These are phyloP conservation scores for Nibea albiflora DNA, from an alignment of 2,113 vertebrate species.

Conservation along the genomic window DNA sequence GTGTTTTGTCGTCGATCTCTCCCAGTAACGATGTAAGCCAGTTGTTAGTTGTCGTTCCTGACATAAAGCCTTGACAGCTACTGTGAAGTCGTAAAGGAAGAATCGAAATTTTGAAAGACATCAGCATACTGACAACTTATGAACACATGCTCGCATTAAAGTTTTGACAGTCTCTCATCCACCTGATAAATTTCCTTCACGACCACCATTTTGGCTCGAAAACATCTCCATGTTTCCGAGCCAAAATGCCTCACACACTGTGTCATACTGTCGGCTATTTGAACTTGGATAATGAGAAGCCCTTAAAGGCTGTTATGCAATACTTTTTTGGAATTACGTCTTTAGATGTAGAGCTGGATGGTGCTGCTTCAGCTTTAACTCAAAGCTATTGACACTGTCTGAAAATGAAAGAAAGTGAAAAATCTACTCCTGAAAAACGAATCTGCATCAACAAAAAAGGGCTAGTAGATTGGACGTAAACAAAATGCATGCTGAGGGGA, in stretches of 20 bases:
- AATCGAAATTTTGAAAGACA: neutral
- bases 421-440: neutral
- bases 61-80: neutral
- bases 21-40: neutral
- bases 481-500: neutral
- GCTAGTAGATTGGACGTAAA: neutral
- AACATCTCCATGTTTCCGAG: conserved; percentile 4
- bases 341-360: neutral
- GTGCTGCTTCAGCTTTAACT: neutral
- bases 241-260: neutral
- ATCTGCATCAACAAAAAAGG: neutral
- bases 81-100: neutral
- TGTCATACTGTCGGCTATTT: conserved; percentile 9
- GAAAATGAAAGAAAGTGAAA: neutral
- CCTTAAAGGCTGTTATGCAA: neutral
- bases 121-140: neutral
- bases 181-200: neutral
- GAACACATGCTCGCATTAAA: neutral
- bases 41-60: neutral
- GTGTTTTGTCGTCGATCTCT: neutral
- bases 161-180: conserved; percentile 4
- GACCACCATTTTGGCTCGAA: neutral
- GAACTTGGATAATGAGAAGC: conserved; percentile 13
- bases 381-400: neutral
- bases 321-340: neutral